Percentiles rank a stretch among this genome's conserved stretches.
Conservation (phyloP, 1,140 invertebrate genomes). For the Pseudomyrmex pallidus region DNA sequence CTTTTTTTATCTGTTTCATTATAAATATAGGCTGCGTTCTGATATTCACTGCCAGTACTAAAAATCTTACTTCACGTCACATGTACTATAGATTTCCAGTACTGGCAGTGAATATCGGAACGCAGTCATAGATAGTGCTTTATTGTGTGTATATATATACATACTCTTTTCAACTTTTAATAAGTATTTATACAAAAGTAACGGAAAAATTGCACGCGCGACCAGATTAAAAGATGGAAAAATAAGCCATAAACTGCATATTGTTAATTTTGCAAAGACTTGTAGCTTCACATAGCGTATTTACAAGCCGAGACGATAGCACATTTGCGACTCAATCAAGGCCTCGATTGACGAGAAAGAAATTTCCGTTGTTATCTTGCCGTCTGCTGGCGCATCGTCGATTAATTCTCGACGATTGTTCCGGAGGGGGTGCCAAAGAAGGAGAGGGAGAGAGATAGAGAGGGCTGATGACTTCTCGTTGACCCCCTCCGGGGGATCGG, state of each 20-base stretch:
- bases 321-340: constrained; percentile 44
- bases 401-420: constrained; percentile 50
- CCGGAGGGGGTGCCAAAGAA: not conserved
- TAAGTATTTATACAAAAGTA: not conserved
- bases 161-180: not conserved
- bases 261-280: not conserved
- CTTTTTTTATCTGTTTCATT: not conserved
- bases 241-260: not conserved
- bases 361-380: constrained; percentile 54
- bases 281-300: not conserved
- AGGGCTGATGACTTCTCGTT: constrained; percentile 44
- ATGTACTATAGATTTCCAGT: too few relatives aligned
- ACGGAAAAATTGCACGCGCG: not conserved
- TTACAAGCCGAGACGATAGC: not conserved
- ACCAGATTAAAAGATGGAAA: not conserved
- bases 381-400: constrained; percentile 37
- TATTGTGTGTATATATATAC: too few relatives aligned
- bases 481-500: constrained; percentile 70
- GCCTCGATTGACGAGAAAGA: constrained; percentile 43
- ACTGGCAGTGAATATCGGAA: too few relatives aligned
- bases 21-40: not conserved
- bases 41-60: too few relatives aligned
- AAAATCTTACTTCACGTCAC: not conserved
- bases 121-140: too few relatives aligned
- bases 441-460: not conserved